A percentile compares a stretch with the other conserved stretches of the same genome.
These are phyloP conservation scores for Pachycephala philippinensis DNA, from an alignment of 2,113 vertebrate species.

Conservation along the genomic window DNA sequence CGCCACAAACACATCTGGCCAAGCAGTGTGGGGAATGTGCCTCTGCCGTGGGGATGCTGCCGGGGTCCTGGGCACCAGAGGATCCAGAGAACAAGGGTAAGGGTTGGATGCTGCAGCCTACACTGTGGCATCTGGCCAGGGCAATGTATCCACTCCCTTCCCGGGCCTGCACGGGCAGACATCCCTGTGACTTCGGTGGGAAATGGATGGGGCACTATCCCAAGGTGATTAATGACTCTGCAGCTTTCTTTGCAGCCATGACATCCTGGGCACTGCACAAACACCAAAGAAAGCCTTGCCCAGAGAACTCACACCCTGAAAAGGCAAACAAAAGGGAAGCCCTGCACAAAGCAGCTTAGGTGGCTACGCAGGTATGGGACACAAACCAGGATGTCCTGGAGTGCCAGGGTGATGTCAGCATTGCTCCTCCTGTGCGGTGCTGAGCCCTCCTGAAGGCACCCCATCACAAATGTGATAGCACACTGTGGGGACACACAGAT, in stretches of 20 bases:
- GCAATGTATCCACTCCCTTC: not conserved
- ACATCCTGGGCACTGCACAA: not conserved
- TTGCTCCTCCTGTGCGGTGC: not conserved
- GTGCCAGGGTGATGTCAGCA: fast-evolving
- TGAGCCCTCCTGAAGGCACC: not conserved
- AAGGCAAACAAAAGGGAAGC: slow-evolving; percentile 12
- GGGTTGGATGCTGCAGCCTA: not conserved
- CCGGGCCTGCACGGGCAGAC: not conserved
- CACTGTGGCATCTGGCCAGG: fast-evolving
- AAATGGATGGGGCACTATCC: not conserved
- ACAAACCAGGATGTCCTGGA: not conserved
- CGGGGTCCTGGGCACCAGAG: not conserved
- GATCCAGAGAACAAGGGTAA: not conserved
- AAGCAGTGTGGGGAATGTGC: fast-evolving
- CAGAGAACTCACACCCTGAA: not conserved
- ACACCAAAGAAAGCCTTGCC: not conserved
- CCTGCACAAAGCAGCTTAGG: not conserved
- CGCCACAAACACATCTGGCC: not conserved
- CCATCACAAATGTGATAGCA: fast-evolving
- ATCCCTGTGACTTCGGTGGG: not conserved
- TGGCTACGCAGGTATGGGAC: not conserved
- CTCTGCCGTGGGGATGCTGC: fast-evolving
- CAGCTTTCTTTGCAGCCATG: not conserved
- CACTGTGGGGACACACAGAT: fast-evolving
- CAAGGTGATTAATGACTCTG: not conserved